Evolutionary conservation across 2,888 invertebrate species (phyloP), one percentile per base, ranked within the genome.

Genomic region (Polyommatus iphigenia): DNA sequence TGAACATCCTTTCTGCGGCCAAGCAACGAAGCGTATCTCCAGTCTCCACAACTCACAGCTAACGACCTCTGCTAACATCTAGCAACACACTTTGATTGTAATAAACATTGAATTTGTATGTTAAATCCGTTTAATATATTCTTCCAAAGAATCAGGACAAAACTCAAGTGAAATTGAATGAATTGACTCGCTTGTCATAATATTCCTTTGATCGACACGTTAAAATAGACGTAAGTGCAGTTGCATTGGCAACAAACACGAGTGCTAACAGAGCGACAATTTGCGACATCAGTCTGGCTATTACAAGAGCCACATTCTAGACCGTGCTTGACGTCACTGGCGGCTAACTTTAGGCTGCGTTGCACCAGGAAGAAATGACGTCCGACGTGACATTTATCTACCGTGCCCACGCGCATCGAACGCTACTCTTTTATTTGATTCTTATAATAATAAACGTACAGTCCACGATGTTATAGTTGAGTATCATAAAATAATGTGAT

Each of bases 301-400:
- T 85, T 84, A 83, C 82, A 80, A 82, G 82, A 89, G 72, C 72
- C 41, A 75, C 75, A 75, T 75, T 87, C 87, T 89, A 88, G 89
- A 84, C 80, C 90, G 85, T 76, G 75, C 78, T 83, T 88, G 88
- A 89, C 90, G 90, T 89, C 89, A 89, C 79, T 77, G 62, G 24
- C 41, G 67, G 82, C 87, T 87, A 87, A 84, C 83, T 83, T 85
- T 85, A 87, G 87, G 80, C 79, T 78, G 83, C 83, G 83, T 83
- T 85, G 86, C 88, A 88, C 86, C 87, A 88, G 89, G 89, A 89
- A 89, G 85, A 82, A 76, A 81, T 89, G 89, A 90, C 89, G 89
- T 85, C 83, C 82, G 79, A 29, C 76, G 82, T 87, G 89, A 87
- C 89, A 90, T 90, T 89, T 89, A 36, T 8, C 29, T 29, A 67